These are phyloP conservation scores for Diabrotica balteata DNA, from an alignment of 2,888 invertebrate species.

Conservation along the genomic window DNA sequence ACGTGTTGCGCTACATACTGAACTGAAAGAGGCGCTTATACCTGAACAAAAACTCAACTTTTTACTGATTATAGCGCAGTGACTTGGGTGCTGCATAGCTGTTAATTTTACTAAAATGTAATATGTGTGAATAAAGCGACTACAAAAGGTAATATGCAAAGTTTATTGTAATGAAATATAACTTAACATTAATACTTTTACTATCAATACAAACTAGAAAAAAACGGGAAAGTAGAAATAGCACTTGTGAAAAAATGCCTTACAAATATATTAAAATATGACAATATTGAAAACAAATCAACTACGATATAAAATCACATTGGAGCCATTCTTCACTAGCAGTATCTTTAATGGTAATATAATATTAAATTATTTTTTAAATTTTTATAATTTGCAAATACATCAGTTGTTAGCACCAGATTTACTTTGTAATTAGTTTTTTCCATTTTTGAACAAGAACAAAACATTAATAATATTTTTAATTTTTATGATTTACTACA, in stretches of 20 bases:
- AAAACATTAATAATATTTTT: no score
- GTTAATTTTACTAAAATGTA: no score
- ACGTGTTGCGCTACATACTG: conserved; percentile 20
- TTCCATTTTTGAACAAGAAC: no score
- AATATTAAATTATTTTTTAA: no score
- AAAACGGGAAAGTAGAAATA: conserved; percentile 22
- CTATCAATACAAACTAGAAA: conserved; percentile 25
- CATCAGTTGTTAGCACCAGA: no score
- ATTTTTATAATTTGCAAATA: no score
- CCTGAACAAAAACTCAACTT: background rate
- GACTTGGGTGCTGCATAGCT: conserved; percentile 23
- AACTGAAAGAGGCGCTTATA: background rate
- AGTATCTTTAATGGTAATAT: no score
- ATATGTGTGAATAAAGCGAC: conserved; percentile 34
- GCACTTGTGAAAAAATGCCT: conserved; percentile 24
- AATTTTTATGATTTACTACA: no score
- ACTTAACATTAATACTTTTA: conserved; percentile 30
- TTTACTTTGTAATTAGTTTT: no score
- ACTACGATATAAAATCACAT: background rate
- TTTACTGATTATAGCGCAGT: conserved; percentile 6
- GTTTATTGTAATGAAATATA: conserved; percentile 37
- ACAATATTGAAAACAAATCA: conserved; percentile 13
- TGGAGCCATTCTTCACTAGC: no score
- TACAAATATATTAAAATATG: conserved; percentile 23
- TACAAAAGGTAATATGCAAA: conserved; percentile 35